A percentile compares a stretch with the other conserved stretches of the same genome.
phyloP scores from a whole-genome alignment of 1,140 invertebrate species.

The Neotoxoptera formosana region DNA sequence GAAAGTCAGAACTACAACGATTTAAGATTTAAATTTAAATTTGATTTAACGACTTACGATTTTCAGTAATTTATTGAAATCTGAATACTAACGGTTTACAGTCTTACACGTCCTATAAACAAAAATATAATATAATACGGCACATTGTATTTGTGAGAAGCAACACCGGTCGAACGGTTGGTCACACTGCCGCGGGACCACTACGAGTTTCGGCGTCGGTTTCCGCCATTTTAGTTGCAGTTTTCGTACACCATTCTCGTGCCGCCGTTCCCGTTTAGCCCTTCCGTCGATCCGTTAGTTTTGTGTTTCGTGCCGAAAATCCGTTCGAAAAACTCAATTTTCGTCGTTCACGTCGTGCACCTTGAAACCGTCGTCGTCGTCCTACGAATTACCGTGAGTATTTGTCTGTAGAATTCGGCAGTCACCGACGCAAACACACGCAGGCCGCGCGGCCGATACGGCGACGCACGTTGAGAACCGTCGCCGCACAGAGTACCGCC shows the following conservation, averaged over 20 bases:
- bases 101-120: too few species aligned
- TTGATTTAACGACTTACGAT: too few species aligned
- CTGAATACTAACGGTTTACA: too few species aligned
- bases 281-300: neutral
- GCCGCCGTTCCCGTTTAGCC: neutral
- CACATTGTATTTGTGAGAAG: neutral
- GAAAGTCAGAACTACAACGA: too few species aligned
- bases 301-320: neutral
- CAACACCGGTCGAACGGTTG: neutral
- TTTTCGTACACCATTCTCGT: neutral
- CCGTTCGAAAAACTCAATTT: neutral
- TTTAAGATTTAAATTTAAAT: too few species aligned
- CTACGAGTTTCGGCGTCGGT: constrained; percentile 46
- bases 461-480: neutral
- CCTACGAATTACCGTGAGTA: neutral
- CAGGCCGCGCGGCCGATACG: neutral
- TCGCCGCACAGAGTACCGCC: neutral
- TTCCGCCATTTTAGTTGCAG: constrained; percentile 56
- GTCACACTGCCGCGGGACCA: neutral
- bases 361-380: neutral
- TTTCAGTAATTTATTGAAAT: too few species aligned
- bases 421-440: neutral
- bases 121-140: too few species aligned
- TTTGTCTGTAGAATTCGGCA: neutral
- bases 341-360: neutral